A percentile compares a stretch with the other conserved stretches of the same genome.
These are phyloP conservation scores for Drosophila mojavensis DNA, from an alignment of 1,140 invertebrate genomes.

Conservation along the genomic window DNA sequence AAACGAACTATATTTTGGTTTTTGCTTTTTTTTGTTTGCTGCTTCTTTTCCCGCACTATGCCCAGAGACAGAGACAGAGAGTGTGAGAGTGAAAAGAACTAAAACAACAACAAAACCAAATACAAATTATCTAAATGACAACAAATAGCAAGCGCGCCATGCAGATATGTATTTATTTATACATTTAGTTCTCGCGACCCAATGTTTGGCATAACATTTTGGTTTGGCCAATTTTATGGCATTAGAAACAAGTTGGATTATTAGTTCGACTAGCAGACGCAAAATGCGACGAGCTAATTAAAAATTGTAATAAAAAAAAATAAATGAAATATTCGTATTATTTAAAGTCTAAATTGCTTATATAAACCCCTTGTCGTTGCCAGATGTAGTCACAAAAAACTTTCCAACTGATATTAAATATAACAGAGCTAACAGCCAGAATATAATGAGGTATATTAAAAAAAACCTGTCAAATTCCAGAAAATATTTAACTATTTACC, in stretches of 20 bases:
- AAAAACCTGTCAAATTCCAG: background rate
- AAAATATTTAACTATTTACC: background rate
- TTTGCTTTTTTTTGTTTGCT: constrained; percentile 5
- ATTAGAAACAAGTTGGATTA: constrained; percentile 43
- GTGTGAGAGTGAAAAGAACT: background rate
- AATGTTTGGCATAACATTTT: constrained; percentile 28
- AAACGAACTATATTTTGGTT: constrained; percentile 25
- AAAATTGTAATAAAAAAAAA: constrained; percentile 31
- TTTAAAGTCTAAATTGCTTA: background rate
- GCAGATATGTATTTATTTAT: constrained; percentile 59
- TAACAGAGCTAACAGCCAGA: background rate
- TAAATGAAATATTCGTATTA: background rate
- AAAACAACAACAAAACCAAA: background rate
- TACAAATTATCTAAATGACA: constrained; percentile 13
- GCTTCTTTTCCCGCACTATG: constrained; percentile 59
- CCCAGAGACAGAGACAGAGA: constrained; percentile 16
- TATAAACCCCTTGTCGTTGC: background rate
- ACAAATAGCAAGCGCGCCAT: constrained; percentile 39
- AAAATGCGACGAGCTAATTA: constrained; percentile 42
- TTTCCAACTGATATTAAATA: background rate
- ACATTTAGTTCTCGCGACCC: constrained; percentile 48
- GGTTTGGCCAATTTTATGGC: constrained; percentile 37
- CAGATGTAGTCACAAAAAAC: constrained; percentile 5
- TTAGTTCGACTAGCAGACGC: constrained; percentile 11
- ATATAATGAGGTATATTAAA: background rate